Base-by-base conservation (phyloP, 2,113 vertebrate species). In the Myotis brandtii region DNA sequence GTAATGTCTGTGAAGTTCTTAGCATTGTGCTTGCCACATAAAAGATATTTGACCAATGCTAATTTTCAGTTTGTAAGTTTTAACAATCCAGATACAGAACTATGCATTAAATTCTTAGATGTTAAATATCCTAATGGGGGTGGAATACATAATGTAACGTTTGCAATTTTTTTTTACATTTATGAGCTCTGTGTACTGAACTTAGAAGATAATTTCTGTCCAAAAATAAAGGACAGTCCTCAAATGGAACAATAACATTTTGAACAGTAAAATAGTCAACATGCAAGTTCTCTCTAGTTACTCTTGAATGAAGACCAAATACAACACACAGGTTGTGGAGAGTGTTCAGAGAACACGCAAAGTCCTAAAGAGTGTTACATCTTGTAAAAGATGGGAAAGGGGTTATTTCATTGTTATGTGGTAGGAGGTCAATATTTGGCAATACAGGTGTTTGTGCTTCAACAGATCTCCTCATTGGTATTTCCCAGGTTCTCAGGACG, bases 81-180 rank as follows among this genome's bases (percentile, higher is more conserved):
- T 94, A 67, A 83, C 34, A 67, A 8, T 93, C 95, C 62, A 90
- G 21, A 66, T 95, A 4, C 62, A 73, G 79, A n/a, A 82, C 48
- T 27, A 23, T 82, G 30, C 23, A 73, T 77, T 81, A 69, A 54
- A 52, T 75, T 87, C 52, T 95, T 89, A 76, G n/a, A 89, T 89
- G 1, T 69, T 95, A 4, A 4, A 40, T 67, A 54, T 75, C 34
- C 30, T 80, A 18, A 34, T 32, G 25, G 54, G 67, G 32, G 1
- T 54, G 76, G 54, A 95, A 73, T 43, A 91, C 32, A 50, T 7
- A 84, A 56, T 32, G 18, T 25, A 67, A 50, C 17, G 4, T 94
- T 88, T 27, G 70, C 4, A 1, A 70, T 52, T 52, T 23, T n/a
- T 48, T 34, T 27, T 75, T 37, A 86, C 10, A 79, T 76, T 70